Evolutionary conservation across 2,888 invertebrate genomes (phyloP).

Genomic region (Drosophila mimica): DNA sequence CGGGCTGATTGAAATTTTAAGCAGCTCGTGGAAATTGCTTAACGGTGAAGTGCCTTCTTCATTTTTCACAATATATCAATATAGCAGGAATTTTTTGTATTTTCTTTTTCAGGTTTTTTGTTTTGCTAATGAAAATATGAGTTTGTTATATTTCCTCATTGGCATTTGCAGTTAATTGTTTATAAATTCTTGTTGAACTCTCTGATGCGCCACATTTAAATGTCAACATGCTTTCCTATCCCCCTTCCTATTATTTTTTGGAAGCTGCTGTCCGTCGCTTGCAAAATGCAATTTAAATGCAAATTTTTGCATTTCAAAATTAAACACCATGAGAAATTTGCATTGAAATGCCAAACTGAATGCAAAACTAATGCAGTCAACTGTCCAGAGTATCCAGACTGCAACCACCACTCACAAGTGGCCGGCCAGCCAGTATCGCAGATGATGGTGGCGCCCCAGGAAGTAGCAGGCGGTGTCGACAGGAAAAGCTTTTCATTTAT

Average conservation of each 20-base stretch:
- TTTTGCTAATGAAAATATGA: conserved; percentile 35
- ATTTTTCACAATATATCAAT: conserved; percentile 20
- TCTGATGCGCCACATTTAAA: conserved; percentile 28
- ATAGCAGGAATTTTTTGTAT: conserved; percentile 5
- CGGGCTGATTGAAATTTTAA: conserved; percentile 64
- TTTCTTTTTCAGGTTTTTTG: conserved; percentile 1
- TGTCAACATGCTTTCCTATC: conserved; percentile 4
- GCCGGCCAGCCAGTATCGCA: conserved; percentile 22
- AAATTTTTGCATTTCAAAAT: conserved; percentile 70
- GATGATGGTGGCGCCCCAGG: conserved; percentile 43
- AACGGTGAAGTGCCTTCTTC: conserved; percentile 38
- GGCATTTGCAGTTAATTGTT: conserved; percentile 25
- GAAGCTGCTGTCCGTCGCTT: conserved; percentile 5
- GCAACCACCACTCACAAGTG: conserved; percentile 38
- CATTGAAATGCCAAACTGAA: conserved; percentile 69
- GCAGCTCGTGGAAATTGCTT: conserved; percentile 68
- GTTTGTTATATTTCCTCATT: conserved; percentile 28
- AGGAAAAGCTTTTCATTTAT: conserved; percentile 69
- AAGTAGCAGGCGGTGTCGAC: conserved; percentile 47
- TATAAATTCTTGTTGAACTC: conserved; percentile 39
- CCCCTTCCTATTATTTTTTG: background rate
- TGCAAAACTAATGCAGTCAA: conserved; percentile 64
- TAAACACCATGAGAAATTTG: conserved; percentile 69
- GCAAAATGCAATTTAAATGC: conserved; percentile 74
- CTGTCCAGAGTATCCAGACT: conserved; percentile 40